A percentile compares a stretch with the other conserved stretches of the same genome.
Conservation (phyloP, 2,888 invertebrate species). For the Lithophane leautieri region DNA sequence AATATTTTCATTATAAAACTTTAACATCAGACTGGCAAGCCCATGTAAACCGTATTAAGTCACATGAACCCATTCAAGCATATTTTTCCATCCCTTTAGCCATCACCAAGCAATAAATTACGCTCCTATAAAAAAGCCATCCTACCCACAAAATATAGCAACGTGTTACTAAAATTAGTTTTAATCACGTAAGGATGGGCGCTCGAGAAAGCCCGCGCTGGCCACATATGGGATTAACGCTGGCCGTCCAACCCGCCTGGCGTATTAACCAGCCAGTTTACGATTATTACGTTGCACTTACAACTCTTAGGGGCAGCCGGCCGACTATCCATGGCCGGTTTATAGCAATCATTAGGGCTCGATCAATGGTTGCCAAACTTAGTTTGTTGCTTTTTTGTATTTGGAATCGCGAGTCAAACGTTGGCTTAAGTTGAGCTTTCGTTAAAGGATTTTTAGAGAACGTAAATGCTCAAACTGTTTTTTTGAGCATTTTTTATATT, state of each 20-base stretch:
- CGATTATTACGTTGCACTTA: constrained; percentile 77
- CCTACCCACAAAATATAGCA: constrained; percentile 54
- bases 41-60: not conserved
- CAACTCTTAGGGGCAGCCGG: constrained; percentile 70
- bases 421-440: constrained; percentile 5
- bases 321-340: constrained; percentile 72
- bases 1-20: not conserved
- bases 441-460: constrained; percentile 10
- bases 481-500: not conserved
- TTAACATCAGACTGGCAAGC: not conserved
- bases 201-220: constrained; percentile 63
- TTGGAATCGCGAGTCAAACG: constrained; percentile 23
- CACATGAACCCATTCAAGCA: not conserved
- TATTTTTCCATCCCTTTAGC: not conserved
- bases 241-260: constrained; percentile 67
- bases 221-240: constrained; percentile 79
- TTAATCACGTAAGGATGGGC: constrained; percentile 72
- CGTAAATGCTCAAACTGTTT: not conserved
- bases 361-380: constrained; percentile 69
- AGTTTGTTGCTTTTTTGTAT: constrained; percentile 44
- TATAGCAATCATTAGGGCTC: constrained; percentile 76
- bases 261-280: constrained; percentile 78
- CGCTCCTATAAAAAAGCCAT: constrained; percentile 18
- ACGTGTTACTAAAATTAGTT: constrained; percentile 67
- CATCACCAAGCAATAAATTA: constrained; percentile 36